phyloP scores from a whole-genome alignment of 2,113 vertebrate species.

The Pardalotus punctatus region DNA sequence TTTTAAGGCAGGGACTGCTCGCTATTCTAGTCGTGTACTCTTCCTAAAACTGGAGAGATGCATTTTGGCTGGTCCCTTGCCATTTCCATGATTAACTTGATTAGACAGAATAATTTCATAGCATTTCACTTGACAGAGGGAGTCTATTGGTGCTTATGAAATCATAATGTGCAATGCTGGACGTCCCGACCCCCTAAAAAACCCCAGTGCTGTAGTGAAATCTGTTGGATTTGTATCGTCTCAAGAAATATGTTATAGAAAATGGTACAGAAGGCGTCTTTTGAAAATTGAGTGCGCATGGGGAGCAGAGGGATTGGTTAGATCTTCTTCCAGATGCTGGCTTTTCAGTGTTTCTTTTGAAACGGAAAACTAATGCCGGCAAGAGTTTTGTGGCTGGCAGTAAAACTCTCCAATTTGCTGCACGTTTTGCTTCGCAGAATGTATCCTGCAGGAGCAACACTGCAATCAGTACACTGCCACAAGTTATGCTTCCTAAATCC shows the following conservation, averaged over 20 bases:
- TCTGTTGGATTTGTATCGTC: background rate
- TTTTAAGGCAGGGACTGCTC: background rate
- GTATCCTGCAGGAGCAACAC: background rate
- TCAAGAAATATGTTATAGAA: background rate
- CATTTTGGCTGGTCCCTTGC: background rate
- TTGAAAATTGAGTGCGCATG: background rate
- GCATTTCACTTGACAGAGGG: background rate
- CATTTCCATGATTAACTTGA: background rate
- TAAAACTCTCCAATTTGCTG: background rate
- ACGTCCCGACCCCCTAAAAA: background rate
- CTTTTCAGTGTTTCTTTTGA: background rate
- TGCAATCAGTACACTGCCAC: background rate
- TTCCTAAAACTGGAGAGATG: background rate
- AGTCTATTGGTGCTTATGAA: background rate
- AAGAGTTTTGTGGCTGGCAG: background rate
- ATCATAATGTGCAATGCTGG: background rate
- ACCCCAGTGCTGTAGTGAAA: rapidly evolving
- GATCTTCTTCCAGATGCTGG: background rate
- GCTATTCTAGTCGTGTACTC: background rate
- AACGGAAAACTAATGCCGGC: background rate
- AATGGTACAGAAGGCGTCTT: background rate
- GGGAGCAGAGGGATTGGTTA: background rate
- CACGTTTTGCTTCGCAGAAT: background rate
- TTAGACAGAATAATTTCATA: background rate
- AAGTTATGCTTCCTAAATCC: background rate